Base-by-base conservation (phyloP, 2,888 invertebrate species). In the Pheosia gnoma region DNA sequence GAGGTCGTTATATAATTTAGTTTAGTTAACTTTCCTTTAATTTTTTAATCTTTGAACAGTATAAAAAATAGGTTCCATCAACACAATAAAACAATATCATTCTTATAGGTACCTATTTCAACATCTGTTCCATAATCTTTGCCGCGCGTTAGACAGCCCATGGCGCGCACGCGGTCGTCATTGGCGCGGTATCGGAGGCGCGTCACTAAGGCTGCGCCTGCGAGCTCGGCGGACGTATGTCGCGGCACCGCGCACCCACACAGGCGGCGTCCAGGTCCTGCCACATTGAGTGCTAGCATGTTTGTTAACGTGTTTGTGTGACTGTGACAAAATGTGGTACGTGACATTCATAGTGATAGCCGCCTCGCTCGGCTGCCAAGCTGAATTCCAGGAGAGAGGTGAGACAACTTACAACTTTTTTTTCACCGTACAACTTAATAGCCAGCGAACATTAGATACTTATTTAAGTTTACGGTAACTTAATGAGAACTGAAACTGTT, bases 351-450 rank as follows among this genome's bases (percentile, higher is more conserved):
- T 86, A 65, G 70, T 84, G 68, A 67, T 83, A 61, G 65, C 83
- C 67, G 73, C 76, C 64, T 71, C 76, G 73, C 74, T 77, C 72
- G 70, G 74, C 66, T 70, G 72, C 69, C 38, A 59, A 51, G 89
- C 88, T 41, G 91, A 90, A 39, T 72, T 91, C 54, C 90, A 91
- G 78, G 92, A 91, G 78, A 84, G 91, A 91, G 92, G 92, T 91
- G 71, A 83, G 83, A 68, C 60, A 53, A 45, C 37, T 41, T 51
- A n/a, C 38, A 59, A 59, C 13, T 52, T 52, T 59, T 52, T 25
- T 52, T 45, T 7, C n/a, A 54, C 49, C n/a, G 5, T n/a, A 13
- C 37, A 36, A 57, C 45, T 25, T 10, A 2, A 36, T 45, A 57
- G 36, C 45, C 41, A 41, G 6, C 25, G 37, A 3, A 51, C 37